Conservation (phyloP, 2,113 vertebrate genomes). For the Oostethus manadensis region DNA sequence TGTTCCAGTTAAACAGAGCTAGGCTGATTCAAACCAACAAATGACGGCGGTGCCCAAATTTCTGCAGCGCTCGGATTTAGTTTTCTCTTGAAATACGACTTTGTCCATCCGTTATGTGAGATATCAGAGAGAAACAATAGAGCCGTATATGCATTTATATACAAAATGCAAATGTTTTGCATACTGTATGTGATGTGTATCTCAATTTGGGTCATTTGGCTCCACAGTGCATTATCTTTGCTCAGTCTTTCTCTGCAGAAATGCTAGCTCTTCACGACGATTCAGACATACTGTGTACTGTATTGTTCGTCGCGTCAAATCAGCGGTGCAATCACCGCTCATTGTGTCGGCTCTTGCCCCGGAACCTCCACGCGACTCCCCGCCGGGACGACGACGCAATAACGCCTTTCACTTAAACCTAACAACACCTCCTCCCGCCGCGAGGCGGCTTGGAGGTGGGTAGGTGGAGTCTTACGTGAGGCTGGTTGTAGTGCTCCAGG, state of each 20-base stretch:
- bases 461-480: conserved; percentile 75
- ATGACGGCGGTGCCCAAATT: no score
- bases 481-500: conserved; percentile 95
- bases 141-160: no score
- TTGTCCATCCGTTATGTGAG: no score
- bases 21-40: no score
- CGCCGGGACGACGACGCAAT: conserved; percentile 4
- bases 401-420: conserved; percentile 1
- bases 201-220: conserved; percentile 29
- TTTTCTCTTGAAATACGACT: no score
- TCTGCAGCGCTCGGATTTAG: no score
- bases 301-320: conserved; percentile 13
- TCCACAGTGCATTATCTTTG: conserved; percentile 32
- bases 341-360: conserved; percentile 19
- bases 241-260: conserved; percentile 10
- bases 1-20: no score
- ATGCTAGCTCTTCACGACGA: conserved; percentile 16
- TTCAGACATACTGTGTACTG: conserved; percentile 13
- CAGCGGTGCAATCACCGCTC: conserved; percentile 39
- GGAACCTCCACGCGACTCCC: not conserved
- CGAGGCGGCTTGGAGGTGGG: not conserved
- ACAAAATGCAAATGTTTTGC: no score
- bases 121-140: no score
- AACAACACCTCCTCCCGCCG: not conserved
- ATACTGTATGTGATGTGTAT: conserved; percentile 32